Conservation (phyloP, 2,797 vertebrate species). For the Acomys russatus region DNA sequence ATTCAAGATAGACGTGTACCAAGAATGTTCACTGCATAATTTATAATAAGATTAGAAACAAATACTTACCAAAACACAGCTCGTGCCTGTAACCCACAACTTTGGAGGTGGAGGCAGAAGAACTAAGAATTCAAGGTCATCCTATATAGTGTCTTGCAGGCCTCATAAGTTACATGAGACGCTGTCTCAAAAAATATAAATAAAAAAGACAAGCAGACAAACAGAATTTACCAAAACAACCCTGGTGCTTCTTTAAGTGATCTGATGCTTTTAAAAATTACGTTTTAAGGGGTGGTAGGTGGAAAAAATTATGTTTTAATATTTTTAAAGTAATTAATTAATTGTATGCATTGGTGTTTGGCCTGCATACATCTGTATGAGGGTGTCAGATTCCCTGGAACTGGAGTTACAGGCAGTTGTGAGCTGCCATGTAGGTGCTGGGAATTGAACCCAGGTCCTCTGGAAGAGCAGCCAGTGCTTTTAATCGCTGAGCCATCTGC, state of each 20-base stretch:
- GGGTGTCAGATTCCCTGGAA: too few species aligned
- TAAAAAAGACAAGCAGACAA: neutral
- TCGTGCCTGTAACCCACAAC: neutral
- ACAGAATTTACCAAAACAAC: constrained; percentile 2
- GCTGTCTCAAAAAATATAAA: neutral
- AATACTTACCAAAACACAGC: constrained; percentile 37
- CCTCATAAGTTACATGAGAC: neutral
- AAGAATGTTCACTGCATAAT: constrained; percentile 53
- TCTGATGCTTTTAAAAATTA: neutral
- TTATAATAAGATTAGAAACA: constrained; percentile 62
- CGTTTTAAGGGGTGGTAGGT: too few species aligned
- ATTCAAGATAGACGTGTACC: constrained; percentile 1
- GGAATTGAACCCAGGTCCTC: too few species aligned
- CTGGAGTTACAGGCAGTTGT: too few species aligned
- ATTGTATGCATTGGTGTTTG: too few species aligned
- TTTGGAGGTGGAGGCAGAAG: neutral
- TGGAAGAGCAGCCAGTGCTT: too few species aligned
- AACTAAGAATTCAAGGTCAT: constrained; percentile 37
- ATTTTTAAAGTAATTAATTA: neutral
- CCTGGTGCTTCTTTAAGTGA: neutral
- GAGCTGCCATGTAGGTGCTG: too few species aligned
- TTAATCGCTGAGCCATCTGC: too few species aligned
- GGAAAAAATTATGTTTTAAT: neutral
- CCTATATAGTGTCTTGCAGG: neutral
- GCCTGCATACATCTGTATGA: too few species aligned